Base-by-base conservation (phyloP, 2,113 vertebrate species). In the Donacobius atricapilla region DNA sequence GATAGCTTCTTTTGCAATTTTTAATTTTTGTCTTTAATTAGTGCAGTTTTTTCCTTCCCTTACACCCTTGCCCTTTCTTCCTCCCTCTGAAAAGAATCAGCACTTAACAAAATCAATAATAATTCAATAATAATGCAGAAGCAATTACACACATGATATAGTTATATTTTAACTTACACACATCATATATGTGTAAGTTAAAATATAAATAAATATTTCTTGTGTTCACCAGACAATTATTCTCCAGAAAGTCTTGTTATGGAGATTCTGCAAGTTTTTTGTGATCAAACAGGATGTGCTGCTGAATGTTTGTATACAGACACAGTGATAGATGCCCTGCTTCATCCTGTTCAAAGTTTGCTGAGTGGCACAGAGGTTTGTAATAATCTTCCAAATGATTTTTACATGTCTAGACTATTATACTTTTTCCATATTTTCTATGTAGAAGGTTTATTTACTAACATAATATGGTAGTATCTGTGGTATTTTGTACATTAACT, bases 211-310 rank as follows among this genome's bases (percentile, higher is more conserved):
- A 54, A 50, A 63, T 71, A 48, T 37, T 84, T 95, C 15, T 93
- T 95, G 37, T 94, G 24, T 93, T 97, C 83, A 56, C 89, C 96
- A 99, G 99, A 98, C 54, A 97, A 84, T 40, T 98, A 99, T 90
- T 98, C 98, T 40, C 99, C 99, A 82, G 98, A 98, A 94, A 87
- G 94, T 84, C 98, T 99, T 95, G 98, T 98, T 94, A 98, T 98
- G 98, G 99, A 99, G 90, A 95, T 99, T 91, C 97, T 99, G 24
- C 97, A 97, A 97, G 98, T 97, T 85, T 97, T 99, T 65, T 99
- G 99, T 96, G 99, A 99, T 79, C 98, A 98, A 81, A 98, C 98
- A 9, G 98, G 98, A 88, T 98, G 98, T 91, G 98, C 99, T 15
- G 84, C 96, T 15, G 98, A 99, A 63, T 99, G 98, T 93, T 97